Conservation (phyloP, 2,888 invertebrate genomes). For the Cosmorhoe ocellata region DNA sequence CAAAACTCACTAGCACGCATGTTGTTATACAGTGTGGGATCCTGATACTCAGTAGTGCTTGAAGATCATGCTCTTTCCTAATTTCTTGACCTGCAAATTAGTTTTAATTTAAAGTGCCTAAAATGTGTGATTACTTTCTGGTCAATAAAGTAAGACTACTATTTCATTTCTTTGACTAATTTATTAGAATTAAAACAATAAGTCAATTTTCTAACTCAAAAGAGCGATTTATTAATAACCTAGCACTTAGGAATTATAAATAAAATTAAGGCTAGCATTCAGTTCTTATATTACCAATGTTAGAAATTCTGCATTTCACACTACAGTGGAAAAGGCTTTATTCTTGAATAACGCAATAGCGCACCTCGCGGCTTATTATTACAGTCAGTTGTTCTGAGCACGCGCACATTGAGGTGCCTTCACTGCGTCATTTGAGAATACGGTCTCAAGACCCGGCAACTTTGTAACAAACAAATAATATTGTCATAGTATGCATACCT, state of each 20-base stretch:
- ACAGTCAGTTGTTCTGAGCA: neutral
- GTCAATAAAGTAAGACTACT: slow-evolving; percentile 29
- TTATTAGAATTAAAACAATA: slow-evolving; percentile 62
- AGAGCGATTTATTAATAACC: slow-evolving; percentile 80
- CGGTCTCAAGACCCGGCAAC: neutral
- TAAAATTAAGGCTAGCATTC: slow-evolving; percentile 81
- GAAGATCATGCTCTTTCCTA: no score
- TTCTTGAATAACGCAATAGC: slow-evolving; percentile 1
- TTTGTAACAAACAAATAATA: slow-evolving; percentile 16
- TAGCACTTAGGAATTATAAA: slow-evolving; percentile 77
- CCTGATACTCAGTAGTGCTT: no score
- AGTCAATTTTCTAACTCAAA: slow-evolving; percentile 77
- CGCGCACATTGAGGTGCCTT: neutral
- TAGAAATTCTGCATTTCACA: slow-evolving; percentile 47
- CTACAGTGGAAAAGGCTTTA: slow-evolving; percentile 29
- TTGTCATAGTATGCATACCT: slow-evolving; percentile 14
- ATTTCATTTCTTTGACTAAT: slow-evolving; percentile 3
- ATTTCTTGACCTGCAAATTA: no score
- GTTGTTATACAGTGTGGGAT: no score
- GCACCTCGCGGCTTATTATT: neutral
- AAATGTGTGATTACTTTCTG: slow-evolving; percentile 24
- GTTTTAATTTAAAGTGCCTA: no score
- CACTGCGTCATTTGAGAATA: slow-evolving; percentile 8
- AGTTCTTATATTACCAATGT: slow-evolving; percentile 74
- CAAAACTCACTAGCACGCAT: no score